Conservation (phyloP, 2,888 invertebrate genomes). For the Polydrusus tereticollis region DNA sequence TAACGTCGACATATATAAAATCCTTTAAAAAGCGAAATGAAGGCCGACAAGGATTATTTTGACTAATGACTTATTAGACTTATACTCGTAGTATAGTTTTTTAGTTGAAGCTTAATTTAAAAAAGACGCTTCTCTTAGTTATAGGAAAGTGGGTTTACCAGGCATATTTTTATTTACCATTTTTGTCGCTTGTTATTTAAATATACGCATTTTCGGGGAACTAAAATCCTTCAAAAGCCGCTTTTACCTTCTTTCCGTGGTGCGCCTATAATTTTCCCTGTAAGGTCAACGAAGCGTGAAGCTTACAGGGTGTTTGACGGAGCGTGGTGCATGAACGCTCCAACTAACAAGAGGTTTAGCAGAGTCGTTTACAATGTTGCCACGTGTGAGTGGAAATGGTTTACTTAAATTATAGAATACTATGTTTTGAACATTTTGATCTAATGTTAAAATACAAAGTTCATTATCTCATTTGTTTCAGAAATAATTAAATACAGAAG, state of each 20-base stretch:
- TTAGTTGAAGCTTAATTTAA: too few species aligned
- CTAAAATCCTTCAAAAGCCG: conserved; percentile 44
- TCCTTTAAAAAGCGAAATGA: too few species aligned
- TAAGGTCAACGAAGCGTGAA: conserved; percentile 41
- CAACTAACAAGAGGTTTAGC: conserved; percentile 46
- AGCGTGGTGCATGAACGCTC: conserved; percentile 46
- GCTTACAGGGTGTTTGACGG: conserved; percentile 47
- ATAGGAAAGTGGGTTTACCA: too few species aligned
- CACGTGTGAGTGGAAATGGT: conserved; percentile 18
- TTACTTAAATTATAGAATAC: conserved; percentile 27
- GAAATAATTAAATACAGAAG: too few species aligned
- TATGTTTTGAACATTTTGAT: too few species aligned
- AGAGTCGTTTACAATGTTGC: conserved; percentile 40
- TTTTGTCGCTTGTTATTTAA: conserved; percentile 9
- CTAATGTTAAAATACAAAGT: too few species aligned
- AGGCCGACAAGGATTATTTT: too few species aligned
- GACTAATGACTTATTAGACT: too few species aligned
- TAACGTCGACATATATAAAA: too few species aligned
- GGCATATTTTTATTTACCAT: background rate
- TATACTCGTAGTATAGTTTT: too few species aligned
- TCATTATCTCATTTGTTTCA: too few species aligned
- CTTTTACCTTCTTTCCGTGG: conserved; percentile 34
- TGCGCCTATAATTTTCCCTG: conserved; percentile 46
- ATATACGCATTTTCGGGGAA: conserved; percentile 27
- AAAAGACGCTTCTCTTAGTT: too few species aligned